phyloP scores from a whole-genome alignment of 2,888 invertebrate species.

The Dioctria rufipes region DNA sequence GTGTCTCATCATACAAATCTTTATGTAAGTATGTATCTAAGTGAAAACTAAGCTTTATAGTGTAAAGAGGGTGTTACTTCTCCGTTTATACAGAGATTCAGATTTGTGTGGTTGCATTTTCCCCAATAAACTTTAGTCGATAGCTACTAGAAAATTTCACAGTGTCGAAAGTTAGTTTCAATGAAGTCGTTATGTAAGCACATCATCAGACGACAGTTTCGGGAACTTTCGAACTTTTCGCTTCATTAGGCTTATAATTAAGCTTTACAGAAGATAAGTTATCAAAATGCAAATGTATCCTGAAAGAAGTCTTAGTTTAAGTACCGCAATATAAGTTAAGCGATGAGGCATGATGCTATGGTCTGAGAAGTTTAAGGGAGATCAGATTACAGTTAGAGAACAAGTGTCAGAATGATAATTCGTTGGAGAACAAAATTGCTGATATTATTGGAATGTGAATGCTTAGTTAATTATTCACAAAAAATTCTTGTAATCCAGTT shows the following conservation, averaged over 20 bases:
- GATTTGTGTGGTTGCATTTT: too few species aligned
- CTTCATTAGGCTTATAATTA: constrained; percentile 9
- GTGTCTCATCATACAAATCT: too few species aligned
- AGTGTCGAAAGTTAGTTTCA: background rate
- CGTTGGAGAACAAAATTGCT: background rate
- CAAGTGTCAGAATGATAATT: constrained; percentile 9
- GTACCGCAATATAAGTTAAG: background rate
- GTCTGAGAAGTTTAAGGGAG: background rate
- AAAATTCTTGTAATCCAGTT: background rate
- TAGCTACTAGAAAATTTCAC: too few species aligned
- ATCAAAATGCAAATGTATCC: constrained; percentile 26
- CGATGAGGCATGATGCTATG: background rate
- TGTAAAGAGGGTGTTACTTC: too few species aligned
- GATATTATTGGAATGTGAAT: background rate
- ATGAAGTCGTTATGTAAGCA: background rate
- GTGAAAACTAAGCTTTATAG: too few species aligned
- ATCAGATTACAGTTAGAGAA: constrained; percentile 1
- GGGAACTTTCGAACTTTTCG: background rate
- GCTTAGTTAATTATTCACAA: constrained; percentile 18
- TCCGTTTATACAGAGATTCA: too few species aligned
- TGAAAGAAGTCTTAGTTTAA: background rate
- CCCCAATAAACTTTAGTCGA: background rate
- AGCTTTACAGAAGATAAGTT: constrained; percentile 4
- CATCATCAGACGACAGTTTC: constrained; percentile 12
- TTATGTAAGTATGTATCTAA: too few species aligned